Conservation (phyloP, 2,888 invertebrate genomes). For the Agrotis puta region DNA sequence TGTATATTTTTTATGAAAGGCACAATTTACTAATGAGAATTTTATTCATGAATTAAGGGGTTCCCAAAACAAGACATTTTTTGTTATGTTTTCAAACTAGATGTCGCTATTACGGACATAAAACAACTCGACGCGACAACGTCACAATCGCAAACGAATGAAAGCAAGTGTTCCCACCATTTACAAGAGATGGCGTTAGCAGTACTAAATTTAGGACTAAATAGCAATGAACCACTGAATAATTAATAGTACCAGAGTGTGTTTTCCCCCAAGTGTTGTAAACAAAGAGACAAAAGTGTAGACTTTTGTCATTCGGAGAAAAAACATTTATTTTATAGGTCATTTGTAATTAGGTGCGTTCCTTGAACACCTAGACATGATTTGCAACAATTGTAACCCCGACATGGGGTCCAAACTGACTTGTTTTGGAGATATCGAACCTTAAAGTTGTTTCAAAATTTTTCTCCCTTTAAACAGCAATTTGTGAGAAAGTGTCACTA, state of each 20-base stretch:
- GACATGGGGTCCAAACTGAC: no score
- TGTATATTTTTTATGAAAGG: neutral
- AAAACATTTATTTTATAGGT: no score
- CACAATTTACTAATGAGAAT: neutral
- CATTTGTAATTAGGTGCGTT: no score
- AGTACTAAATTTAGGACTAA: neutral
- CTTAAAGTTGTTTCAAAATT: neutral
- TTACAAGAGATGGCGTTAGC: constrained; percentile 46
- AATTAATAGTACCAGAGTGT: no score
- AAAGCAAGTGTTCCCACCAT: neutral
- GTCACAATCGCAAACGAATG: neutral
- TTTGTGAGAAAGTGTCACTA: no score
- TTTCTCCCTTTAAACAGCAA: neutral
- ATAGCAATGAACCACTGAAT: neutral
- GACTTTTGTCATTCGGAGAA: no score
- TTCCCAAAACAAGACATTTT: neutral
- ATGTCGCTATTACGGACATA: constrained; percentile 30
- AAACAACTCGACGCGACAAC: neutral
- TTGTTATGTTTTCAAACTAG: constrained; percentile 20
- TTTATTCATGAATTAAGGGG: neutral
- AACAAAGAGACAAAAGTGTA: no score
- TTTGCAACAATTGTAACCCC: no score
- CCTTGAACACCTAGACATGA: no score
- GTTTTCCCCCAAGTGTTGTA: no score
- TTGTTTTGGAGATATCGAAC: no score